Base-by-base conservation (phyloP, 1,140 invertebrate species). In the Scaptomyza pallida region DNA sequence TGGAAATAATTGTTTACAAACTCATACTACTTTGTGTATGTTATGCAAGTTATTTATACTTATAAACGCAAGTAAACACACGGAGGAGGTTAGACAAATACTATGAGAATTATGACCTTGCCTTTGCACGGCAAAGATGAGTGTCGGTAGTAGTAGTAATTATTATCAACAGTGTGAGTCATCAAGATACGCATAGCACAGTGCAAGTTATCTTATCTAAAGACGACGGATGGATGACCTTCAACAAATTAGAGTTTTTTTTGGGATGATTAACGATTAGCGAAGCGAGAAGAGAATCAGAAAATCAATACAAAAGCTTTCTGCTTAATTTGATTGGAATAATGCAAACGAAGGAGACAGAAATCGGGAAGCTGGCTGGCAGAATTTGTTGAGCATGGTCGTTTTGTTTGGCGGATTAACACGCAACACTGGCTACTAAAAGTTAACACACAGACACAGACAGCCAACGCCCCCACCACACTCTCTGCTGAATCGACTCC, bases 311-410 rank as follows among this genome's bases (percentile, higher is more conserved):
- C 41, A 23, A 73, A 85, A 85, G 70, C 81, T 88, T 81, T 85
- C 47, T 86, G 81, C 70, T 86, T 85, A 85, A 85, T 85, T 85
- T 85, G 82, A 85, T 85, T 85, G 82, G 81, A 81, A 85, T 85
- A n/a, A 86, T 86, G 82, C 82, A 48, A 63, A 78, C 82, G 54
- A 63, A 78, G 72, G 69, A 59, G 72, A 72, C 56, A 50, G 26
- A 41, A 52, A 19, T 33, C 33, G 4, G 33, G 33, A 37, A n/a
- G 59, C 41, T 35, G 60, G 21, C 12, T 15, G 21, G 19, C 12
- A 9, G 62, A 43, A 3, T 15, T 17, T 60, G 30, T 59, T 69
- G 74, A 48, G 74, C 64, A 68, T 75, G 60, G 64, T 72, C 57
- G 59, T 41, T 61, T 57, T 51, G 68, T 56, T 47, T 62, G 74